Percentiles rank a stretch among this genome's conserved stretches.
phyloP scores from a whole-genome alignment of 2,888 invertebrate genomes.

The Osedax frankpressi region DNA sequence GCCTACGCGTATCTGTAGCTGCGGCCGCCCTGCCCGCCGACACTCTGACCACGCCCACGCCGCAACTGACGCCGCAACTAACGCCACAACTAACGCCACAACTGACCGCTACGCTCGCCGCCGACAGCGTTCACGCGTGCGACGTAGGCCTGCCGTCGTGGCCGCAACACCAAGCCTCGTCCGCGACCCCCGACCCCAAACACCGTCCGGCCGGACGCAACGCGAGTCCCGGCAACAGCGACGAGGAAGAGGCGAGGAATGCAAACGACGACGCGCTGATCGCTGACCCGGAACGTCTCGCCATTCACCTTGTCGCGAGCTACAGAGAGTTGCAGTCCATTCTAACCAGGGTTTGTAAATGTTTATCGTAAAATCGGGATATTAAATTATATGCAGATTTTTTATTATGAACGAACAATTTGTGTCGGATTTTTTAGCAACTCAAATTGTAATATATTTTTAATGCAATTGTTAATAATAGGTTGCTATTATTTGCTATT shows the following conservation, averaged over 20 bases:
- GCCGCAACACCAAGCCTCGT: not conserved
- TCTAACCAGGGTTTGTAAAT: constrained; percentile 21
- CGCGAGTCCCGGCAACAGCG: not conserved
- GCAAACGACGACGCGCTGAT: not conserved
- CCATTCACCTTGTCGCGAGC: constrained; percentile 3
- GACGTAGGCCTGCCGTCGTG: not conserved
- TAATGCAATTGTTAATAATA: no score
- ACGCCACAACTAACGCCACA: not conserved
- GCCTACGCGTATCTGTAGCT: no score
- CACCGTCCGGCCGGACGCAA: no score
- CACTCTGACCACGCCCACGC: not conserved
- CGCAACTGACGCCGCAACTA: not conserved
- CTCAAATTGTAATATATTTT: no score
- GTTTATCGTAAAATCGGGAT: no score
- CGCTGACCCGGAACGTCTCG: not conserved
- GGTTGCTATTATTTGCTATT: no score
- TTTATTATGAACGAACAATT: no score
- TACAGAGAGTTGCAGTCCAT: constrained; percentile 23
- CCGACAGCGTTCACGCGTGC: not conserved
- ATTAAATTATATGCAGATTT: no score
- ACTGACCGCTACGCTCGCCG: not conserved
- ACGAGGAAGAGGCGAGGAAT: not conserved
- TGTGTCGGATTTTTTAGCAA: no score
- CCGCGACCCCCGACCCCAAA: not conserved
- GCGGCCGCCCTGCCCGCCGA: no score